phyloP scores from a whole-genome alignment of 2,113 vertebrate genomes.

The Struthidea cinerea region DNA sequence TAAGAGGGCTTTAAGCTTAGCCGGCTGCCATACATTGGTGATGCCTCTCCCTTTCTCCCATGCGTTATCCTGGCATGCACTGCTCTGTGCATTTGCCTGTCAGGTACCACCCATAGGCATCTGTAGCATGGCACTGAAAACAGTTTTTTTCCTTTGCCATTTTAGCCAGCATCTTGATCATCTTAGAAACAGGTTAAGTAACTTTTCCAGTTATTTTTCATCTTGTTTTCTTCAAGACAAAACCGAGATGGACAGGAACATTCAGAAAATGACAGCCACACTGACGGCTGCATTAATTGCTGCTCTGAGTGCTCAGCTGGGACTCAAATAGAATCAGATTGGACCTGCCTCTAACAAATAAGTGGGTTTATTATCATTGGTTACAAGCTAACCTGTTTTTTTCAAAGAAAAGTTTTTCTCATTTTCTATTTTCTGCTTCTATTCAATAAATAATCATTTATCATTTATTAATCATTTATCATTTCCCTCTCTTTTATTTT shows the following conservation, averaged over 20 bases:
- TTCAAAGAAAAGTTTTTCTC: neutral
- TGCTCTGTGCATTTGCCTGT: neutral
- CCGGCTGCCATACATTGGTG: neutral
- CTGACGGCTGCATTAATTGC: slow-evolving; percentile 50
- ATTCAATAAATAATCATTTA: slow-evolving; percentile 26
- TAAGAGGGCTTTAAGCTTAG: neutral
- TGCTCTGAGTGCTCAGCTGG: slow-evolving; percentile 48
- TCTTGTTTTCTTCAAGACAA: neutral
- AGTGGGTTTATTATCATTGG: slow-evolving; percentile 41
- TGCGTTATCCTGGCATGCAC: neutral
- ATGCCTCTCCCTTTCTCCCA: neutral
- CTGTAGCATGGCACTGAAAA: neutral
- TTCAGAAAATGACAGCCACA: slow-evolving; percentile 49
- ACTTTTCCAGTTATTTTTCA: neutral
- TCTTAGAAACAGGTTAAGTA: neutral
- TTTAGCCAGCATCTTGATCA: neutral
- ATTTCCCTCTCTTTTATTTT: neutral
- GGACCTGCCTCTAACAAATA: slow-evolving; percentile 62
- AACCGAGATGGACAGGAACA: neutral
- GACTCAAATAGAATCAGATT: slow-evolving; percentile 50
- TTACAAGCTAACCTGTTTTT: neutral
- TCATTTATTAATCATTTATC: slow-evolving; percentile 13
- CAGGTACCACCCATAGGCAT: neutral
- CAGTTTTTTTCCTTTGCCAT: neutral
- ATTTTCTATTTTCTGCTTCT: slow-evolving; percentile 5